These are phyloP conservation scores for Drosophila sucinea DNA, from an alignment of 1,140 invertebrate species.

Conservation along the genomic window DNA sequence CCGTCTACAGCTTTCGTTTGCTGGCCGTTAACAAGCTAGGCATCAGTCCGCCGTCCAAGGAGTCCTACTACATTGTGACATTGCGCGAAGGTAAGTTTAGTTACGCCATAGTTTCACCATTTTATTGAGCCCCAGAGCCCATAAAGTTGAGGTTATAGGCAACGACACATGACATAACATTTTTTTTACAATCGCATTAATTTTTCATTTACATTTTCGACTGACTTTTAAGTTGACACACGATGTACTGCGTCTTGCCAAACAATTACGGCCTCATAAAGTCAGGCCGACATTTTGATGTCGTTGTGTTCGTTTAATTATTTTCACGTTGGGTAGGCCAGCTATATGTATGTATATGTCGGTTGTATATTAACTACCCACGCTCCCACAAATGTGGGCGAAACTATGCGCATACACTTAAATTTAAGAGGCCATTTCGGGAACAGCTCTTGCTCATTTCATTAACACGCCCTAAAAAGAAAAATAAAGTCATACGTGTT, in stretches of 20 bases:
- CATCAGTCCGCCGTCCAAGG: constrained; percentile 87
- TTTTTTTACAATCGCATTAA: constrained; percentile 80
- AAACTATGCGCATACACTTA: constrained; percentile 38
- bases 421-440: constrained; percentile 40
- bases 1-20: constrained; percentile 90
- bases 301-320: constrained; percentile 71
- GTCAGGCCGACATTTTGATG: constrained; percentile 23
- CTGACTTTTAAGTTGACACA: constrained; percentile 60
- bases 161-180: constrained; percentile 65
- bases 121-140: constrained; percentile 44
- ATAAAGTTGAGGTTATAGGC: constrained; percentile 52
- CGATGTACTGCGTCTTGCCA: background rate
- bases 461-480: constrained; percentile 41
- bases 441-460: constrained; percentile 26
- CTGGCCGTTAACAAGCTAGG: constrained; percentile 89
- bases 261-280: constrained; percentile 65
- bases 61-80: constrained; percentile 91
- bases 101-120: constrained; percentile 33
- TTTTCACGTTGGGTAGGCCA: constrained; percentile 54
- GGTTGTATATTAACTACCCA: constrained; percentile 28
- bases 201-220: constrained; percentile 74
- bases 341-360: constrained; percentile 45
- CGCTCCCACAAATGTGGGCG: background rate
- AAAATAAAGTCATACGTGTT: background rate
- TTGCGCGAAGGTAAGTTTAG: constrained; percentile 87